Conservation (phyloP, 2,888 invertebrate species). For the Idaea aversata region DNA sequence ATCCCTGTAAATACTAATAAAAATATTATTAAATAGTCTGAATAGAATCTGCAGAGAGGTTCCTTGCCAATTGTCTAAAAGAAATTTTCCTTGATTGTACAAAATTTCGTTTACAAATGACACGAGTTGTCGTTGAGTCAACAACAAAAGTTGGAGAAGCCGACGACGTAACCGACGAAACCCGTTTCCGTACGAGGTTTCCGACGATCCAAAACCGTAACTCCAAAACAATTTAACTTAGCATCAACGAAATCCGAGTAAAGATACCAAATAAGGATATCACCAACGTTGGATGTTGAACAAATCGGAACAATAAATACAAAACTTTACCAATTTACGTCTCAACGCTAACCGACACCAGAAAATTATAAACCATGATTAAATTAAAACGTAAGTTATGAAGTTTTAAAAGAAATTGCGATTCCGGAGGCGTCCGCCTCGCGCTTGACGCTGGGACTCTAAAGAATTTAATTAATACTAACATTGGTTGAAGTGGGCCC, state of each 20-base stretch:
- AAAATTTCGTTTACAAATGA: not conserved
- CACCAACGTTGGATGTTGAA: slow-evolving; percentile 50
- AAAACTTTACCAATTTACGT: slow-evolving; percentile 71
- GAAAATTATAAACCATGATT: slow-evolving; percentile 71
- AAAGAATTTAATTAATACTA: slow-evolving; percentile 56
- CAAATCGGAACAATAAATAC: slow-evolving; percentile 66
- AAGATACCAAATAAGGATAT: slow-evolving; percentile 32
- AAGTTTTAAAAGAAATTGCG: slow-evolving; percentile 68
- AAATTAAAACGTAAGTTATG: slow-evolving; percentile 72
- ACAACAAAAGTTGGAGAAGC: not conserved
- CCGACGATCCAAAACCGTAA: not conserved
- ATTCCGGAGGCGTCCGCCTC: slow-evolving; percentile 52
- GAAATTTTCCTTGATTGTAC: not conserved
- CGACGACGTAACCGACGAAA: not conserved
- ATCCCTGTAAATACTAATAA: not conserved
- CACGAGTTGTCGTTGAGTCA: not conserved
- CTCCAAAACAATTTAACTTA: slow-evolving; percentile 3
- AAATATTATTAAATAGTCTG: not conserved
- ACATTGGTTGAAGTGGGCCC: slow-evolving; percentile 4
- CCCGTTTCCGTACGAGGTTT: not conserved
- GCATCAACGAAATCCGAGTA: not conserved
- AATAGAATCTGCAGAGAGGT: not conserved
- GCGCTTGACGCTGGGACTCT: slow-evolving; percentile 39
- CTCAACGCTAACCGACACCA: slow-evolving; percentile 44
- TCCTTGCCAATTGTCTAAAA: not conserved